phyloP scores from a whole-genome alignment of 2,113 vertebrate species.

The Vidua chalybeata region DNA sequence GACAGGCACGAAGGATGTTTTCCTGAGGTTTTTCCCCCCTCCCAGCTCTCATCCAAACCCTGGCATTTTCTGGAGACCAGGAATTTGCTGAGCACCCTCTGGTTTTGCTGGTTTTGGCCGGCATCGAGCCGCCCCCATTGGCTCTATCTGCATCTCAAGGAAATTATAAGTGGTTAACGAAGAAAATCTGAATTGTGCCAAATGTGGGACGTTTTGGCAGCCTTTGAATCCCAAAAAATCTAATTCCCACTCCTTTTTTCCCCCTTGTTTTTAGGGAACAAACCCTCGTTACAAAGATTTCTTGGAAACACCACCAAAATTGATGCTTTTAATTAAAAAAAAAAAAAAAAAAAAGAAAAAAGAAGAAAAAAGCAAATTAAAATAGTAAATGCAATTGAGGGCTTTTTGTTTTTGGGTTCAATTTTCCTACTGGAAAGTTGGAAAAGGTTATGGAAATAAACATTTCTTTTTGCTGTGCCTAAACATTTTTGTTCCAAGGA shows the following conservation, averaged over 20 bases:
- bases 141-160: not conserved
- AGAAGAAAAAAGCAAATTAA: not conserved
- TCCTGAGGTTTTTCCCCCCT: not conserved
- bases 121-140: not conserved
- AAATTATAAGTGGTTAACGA: not conserved
- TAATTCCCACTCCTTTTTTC: not conserved
- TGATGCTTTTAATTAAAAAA: not conserved
- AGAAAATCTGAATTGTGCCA: not conserved
- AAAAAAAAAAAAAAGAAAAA: not conserved
- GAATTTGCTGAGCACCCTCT: not conserved
- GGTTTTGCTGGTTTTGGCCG: slow-evolving; percentile 12
- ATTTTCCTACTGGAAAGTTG: slow-evolving; percentile 38
- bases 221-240: not conserved
- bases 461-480: not conserved
- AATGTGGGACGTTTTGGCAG: not conserved
- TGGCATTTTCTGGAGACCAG: not conserved
- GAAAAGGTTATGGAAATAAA: slow-evolving; percentile 31
- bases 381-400: not conserved
- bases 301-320: slow-evolving; percentile 1
- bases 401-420: not conserved
- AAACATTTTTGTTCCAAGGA: not conserved
- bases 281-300: not conserved
- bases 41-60: not conserved
- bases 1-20: not conserved
- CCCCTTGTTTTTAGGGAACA: slow-evolving; percentile 21